These are phyloP conservation scores for Ictalurus furcatus DNA, from an alignment of 2,113 vertebrate genomes.

Conservation along the genomic window DNA sequence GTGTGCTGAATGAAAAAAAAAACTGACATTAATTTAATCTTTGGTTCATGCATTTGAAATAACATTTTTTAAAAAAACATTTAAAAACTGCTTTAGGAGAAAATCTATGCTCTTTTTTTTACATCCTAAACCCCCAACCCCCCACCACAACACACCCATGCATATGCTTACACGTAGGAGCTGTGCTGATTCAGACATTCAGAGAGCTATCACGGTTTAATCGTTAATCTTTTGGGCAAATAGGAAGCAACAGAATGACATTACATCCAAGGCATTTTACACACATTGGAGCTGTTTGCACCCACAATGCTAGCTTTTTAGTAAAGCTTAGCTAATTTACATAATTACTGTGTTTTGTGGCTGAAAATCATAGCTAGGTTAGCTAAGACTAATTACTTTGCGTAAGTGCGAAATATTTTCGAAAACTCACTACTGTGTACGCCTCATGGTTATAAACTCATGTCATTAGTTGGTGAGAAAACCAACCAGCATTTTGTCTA, in stretches of 20 bases:
- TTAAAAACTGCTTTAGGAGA: slow-evolving; percentile 2
- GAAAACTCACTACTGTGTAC: background rate
- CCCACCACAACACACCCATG: background rate
- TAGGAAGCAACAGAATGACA: background rate
- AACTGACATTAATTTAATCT: slow-evolving; percentile 4
- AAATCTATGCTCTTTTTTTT: background rate
- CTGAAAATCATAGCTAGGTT: slow-evolving; percentile 16
- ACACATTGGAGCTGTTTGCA: background rate
- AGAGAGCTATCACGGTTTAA: slow-evolving; percentile 29
- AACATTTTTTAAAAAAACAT: background rate
- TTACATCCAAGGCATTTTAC: background rate
- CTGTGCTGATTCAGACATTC: background rate
- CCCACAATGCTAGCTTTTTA: background rate
- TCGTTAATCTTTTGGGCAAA: slow-evolving; percentile 13
- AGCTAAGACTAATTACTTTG: slow-evolving; percentile 26
- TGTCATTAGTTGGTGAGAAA: background rate
- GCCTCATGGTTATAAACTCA: background rate
- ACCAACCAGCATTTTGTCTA: background rate
- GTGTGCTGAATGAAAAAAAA: background rate
- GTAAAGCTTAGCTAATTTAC: background rate
- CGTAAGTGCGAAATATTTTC: background rate
- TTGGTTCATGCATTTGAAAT: background rate
- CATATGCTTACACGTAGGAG: background rate
- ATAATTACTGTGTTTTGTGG: background rate
- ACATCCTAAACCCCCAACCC: background rate